These are phyloP conservation scores for Cinclus cinclus DNA, from an alignment of 2,113 vertebrate genomes.

Conservation along the genomic window DNA sequence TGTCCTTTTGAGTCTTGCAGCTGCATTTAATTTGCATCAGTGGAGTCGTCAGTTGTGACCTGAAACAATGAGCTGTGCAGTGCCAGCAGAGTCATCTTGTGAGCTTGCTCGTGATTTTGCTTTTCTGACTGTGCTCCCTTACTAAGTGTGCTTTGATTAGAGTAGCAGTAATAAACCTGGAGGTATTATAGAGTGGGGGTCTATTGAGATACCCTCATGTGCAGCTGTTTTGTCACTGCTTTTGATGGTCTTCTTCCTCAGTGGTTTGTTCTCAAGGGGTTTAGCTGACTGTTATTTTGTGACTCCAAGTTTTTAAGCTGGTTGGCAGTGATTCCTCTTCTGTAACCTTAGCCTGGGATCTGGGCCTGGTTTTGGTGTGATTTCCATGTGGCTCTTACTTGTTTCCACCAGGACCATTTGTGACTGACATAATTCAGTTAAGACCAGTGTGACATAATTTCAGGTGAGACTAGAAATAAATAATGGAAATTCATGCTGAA, in stretches of 20 bases:
- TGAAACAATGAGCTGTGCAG: not conserved
- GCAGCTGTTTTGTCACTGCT: not conserved
- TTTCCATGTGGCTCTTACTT: not conserved
- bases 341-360: not conserved
- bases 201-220: rapidly evolving
- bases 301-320: not conserved
- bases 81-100: not conserved
- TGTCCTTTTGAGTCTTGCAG: not conserved
- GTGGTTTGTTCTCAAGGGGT: not conserved
- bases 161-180: not conserved
- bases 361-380: not conserved
- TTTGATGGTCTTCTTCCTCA: not conserved
- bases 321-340: not conserved
- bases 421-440: not conserved
- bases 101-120: not conserved
- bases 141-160: not conserved
- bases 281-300: not conserved
- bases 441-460: not conserved
- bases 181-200: not conserved
- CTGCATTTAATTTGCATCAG: not conserved
- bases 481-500: not conserved
- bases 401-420: not conserved
- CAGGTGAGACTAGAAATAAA: not conserved
- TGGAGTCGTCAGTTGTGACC: not conserved
- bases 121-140: not conserved